Base-by-base conservation (phyloP, 2,888 invertebrate genomes). In the Drosophila cognata region DNA sequence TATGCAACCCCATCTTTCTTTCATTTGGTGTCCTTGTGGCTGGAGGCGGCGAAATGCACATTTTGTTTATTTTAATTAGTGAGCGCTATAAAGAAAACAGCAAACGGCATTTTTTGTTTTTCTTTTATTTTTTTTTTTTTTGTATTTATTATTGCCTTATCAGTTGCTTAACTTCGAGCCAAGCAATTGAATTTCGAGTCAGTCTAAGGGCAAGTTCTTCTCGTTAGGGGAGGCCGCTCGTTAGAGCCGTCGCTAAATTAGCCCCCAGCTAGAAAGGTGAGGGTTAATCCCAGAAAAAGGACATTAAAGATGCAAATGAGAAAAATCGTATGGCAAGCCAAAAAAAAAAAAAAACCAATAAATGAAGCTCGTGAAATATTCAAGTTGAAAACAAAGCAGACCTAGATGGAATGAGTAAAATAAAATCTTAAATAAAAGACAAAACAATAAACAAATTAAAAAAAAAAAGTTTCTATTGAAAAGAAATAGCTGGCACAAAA, bases 21-120 rank as follows among this genome's bases (percentile, higher is more conserved):
- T 4, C 28, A 18, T 21, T 31, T 43, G 25, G 2, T 25, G 21
- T 58, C 28, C 41, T 36, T 41, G 46, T 25, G 8, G 29, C 52
- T 52, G 50, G 25, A 43, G 50, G 31, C 73, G 63, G 77, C 56
- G 35, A 85, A 88, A 77, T 85, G 85, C 85, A 88, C 85, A 85
- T 75, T 74, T 74, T 88, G 77, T 88, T 88, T 83, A 85, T 88
- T 85, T 85, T 88, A 85, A 85, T 85, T 85, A 85, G 81, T 71
- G 74, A 71, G 28, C 60, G 71, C 80, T 65, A 76, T 69, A 79
- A 79, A 73, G 4, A 46, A 76, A 61, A 62, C 67, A 56, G 74
- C 71, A 48, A 68, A 62, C 25, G 67, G 48, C 52, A 69, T 72
- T 57, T 65, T 65, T 52, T 58, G 36, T 11, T 58, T 41, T 62